Evolutionary conservation across 2,797 vertebrate species (phyloP).

Genomic region (Novumbra hubbsi): DNA sequence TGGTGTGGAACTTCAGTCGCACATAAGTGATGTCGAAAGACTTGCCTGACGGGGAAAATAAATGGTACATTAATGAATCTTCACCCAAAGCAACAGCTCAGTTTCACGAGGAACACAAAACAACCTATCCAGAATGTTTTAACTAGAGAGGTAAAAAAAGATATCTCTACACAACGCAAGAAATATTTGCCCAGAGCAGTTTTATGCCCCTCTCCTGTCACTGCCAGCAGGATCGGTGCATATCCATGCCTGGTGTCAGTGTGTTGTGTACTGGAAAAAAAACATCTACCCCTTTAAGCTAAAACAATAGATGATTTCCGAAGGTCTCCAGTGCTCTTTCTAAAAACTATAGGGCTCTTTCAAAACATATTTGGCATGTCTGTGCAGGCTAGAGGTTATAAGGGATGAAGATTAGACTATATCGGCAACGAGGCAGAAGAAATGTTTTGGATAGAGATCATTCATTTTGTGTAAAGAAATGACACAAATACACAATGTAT

Average conservation of each 20-base stretch:
- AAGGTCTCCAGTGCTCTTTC: slow-evolving; percentile 11
- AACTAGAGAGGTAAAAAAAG: neutral
- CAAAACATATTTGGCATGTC: slow-evolving; percentile 38
- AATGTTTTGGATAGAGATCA: slow-evolving; percentile 41
- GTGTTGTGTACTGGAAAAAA: no score
- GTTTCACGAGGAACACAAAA: neutral
- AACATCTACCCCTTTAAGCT: neutral
- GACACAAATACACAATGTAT: no score
- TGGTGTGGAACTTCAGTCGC: slow-evolving; percentile 96
- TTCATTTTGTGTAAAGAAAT: slow-evolving; percentile 49
- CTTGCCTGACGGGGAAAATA: slow-evolving; percentile 74
- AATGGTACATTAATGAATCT: neutral
- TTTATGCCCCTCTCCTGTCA: no score
- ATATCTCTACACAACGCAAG: neutral
- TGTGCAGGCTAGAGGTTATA: slow-evolving; percentile 33
- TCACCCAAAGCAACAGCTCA: neutral
- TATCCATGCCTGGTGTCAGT: no score
- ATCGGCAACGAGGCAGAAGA: slow-evolving; percentile 9
- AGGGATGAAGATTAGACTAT: slow-evolving; percentile 21
- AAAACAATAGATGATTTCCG: slow-evolving; percentile 12
- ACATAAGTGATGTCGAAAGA: slow-evolving; percentile 98
- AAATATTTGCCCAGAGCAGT: neutral
- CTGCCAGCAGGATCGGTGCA: neutral
- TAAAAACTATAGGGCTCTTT: slow-evolving; percentile 5
- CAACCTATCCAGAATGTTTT: neutral